Evolutionary conservation across 1,140 invertebrate species (phyloP).

Genomic region (Homarus americanus): DNA sequence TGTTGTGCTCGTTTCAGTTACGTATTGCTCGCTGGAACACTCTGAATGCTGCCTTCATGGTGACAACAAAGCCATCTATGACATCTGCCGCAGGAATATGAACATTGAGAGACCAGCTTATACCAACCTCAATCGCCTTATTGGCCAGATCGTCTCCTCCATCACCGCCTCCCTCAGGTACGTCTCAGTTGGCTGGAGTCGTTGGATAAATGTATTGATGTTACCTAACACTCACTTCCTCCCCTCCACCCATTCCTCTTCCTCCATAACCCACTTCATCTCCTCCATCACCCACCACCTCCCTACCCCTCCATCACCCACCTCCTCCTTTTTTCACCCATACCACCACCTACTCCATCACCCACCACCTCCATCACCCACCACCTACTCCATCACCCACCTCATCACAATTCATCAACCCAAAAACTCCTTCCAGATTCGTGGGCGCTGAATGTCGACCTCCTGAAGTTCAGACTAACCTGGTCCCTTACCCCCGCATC

Average conservation of each 20-base stretch:
- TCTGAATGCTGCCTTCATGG: conserved; percentile 3
- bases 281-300: background rate
- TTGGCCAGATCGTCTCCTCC: background rate
- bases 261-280: too few species aligned
- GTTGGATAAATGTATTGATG: too few species aligned
- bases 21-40: background rate
- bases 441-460: background rate
- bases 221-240: too few species aligned
- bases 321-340: too few species aligned
- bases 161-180: background rate
- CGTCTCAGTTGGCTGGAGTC: background rate
- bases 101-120: conserved; percentile 1
- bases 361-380: too few species aligned
- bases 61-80: conserved; percentile 42
- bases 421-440: background rate
- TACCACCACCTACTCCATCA: too few species aligned
- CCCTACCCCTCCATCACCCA: too few species aligned
- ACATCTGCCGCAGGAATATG: conserved; percentile 30
- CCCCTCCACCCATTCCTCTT: too few species aligned
- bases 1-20: background rate
- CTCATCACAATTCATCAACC: too few species aligned
- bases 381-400: too few species aligned
- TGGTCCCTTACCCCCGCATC: background rate
- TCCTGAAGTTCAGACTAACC: background rate
- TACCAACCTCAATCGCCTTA: background rate